Evolutionary conservation across 2,888 invertebrate species (phyloP).

Genomic region (Xestobium rufovillosum): DNA sequence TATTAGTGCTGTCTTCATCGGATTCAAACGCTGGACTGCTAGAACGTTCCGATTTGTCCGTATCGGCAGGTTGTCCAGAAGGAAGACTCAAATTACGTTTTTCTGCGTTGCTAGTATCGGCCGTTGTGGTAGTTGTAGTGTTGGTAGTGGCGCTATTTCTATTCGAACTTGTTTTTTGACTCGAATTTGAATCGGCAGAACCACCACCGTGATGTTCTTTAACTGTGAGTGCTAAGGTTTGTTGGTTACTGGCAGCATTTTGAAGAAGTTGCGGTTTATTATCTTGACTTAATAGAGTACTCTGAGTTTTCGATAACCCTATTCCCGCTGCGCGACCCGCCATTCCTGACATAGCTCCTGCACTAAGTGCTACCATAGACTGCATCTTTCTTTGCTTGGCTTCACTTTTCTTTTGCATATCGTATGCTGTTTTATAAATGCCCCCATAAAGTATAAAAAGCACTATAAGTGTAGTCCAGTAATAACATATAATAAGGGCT

Average conservation of each 20-base stretch:
- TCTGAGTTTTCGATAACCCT: slow-evolving; percentile 70
- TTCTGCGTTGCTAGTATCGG: slow-evolving; percentile 27
- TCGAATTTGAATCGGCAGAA: slow-evolving; percentile 54
- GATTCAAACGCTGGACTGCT: slow-evolving; percentile 93
- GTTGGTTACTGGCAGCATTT: slow-evolving; percentile 25
- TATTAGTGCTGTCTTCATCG: slow-evolving; percentile 77
- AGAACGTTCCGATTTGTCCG: slow-evolving; percentile 71
- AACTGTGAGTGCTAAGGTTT: slow-evolving; percentile 26
- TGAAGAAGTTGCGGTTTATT: slow-evolving; percentile 49
- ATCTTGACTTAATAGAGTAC: slow-evolving; percentile 62
- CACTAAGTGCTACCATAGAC: slow-evolving; percentile 85
- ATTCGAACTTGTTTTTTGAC: slow-evolving; percentile 53
- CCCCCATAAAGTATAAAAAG: slow-evolving; percentile 93
- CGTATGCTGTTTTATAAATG: slow-evolving; percentile 96
- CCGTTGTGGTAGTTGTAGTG: slow-evolving; percentile 50
- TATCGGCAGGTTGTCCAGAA: slow-evolving; percentile 16
- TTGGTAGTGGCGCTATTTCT: slow-evolving; percentile 52
- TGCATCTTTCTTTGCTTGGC: slow-evolving; percentile 94
- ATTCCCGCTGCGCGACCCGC: slow-evolving; percentile 82
- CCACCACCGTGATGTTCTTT: slow-evolving; percentile 32
- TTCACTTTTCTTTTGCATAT: slow-evolving; percentile 95
- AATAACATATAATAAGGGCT: slow-evolving; percentile 92
- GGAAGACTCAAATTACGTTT: slow-evolving; percentile 30
- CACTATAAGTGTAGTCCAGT: slow-evolving; percentile 95
- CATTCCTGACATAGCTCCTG: slow-evolving; percentile 87